Base-by-base conservation (phyloP, 2,888 invertebrate species). In the Temnothorax unifasciatus region DNA sequence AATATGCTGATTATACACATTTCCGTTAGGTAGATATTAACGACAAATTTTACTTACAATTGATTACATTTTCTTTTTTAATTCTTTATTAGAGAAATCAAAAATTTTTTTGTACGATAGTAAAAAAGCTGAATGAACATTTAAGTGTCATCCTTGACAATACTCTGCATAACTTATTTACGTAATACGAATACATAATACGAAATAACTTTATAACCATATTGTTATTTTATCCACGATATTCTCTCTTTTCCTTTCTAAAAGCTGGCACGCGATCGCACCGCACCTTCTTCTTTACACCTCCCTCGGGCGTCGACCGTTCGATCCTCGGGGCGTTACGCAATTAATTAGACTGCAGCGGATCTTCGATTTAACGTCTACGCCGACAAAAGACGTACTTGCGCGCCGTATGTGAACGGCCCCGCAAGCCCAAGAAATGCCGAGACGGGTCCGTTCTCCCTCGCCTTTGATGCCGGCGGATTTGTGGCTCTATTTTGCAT, bases 401-500 rank as follows among this genome's bases (percentile, higher is more conserved):
- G 82, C 57, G 76, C 68, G 69, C 6, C 25, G 38, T 76, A 54
- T 29, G 71, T 61, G 71, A 75, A 34, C 52, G 74, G 63, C 54
- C 38, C 34, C 76, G 85, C 69, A 68, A 77, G 77, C 83, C 76
- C 69, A 77, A 83, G 89, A 93, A 93, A 93, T 93, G 89, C 92
- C 93, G 91, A 90, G 92, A 92, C 93, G 91, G 89, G 89, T 84
- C 90, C 92, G 92, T 92, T 91, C 89, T 61, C 88, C 86, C 86
- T 87, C 90, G 90, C 91, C 93, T 94, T 94, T 94, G 94, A 93
- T 92, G 91, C 91, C 76, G 64, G 59, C 84, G 86, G 90, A 93
- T 93, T 93, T 93, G 93, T 91, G 92, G 84, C 90, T 93, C 93
- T 93, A 94, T 93, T 94, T 94, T 94, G 93, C 93, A 94, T 94